Percentiles rank a stretch among this genome's conserved stretches.
These are phyloP conservation scores for Oreotrochilus melanogaster DNA, from an alignment of 2,113 vertebrate genomes.

Conservation along the genomic window DNA sequence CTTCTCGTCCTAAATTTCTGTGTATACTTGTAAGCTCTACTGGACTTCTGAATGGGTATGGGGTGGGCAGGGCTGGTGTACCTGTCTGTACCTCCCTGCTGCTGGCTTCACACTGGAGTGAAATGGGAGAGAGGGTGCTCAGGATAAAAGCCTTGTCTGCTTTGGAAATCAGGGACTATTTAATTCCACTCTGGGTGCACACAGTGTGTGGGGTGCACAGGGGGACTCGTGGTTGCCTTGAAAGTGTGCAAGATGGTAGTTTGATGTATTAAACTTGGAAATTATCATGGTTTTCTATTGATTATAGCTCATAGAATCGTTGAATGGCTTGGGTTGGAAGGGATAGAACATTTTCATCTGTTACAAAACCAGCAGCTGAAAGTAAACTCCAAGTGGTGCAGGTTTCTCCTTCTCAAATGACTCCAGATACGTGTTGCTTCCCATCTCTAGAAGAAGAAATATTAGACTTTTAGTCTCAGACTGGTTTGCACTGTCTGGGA, in stretches of 20 bases:
- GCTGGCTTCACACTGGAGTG: accelerated
- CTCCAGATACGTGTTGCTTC: not conserved
- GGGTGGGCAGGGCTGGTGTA: not conserved
- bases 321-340: too few species aligned
- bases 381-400: not conserved
- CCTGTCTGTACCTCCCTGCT: not conserved
- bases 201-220: accelerated
- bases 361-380: not conserved
- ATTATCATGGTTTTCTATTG: not conserved
- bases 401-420: not conserved
- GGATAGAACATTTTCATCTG: not conserved
- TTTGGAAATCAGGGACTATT: not conserved
- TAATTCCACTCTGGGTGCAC: not conserved
- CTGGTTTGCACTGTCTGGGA: not conserved
- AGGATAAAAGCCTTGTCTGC: not conserved
- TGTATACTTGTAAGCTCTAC: accelerated
- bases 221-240: not conserved
- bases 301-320: not conserved
- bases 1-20: not conserved
- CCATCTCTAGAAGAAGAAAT: not conserved
- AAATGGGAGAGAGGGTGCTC: not conserved
- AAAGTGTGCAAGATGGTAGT: not conserved
- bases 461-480: not conserved
- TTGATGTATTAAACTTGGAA: not conserved
- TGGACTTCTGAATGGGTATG: not conserved